These are phyloP conservation scores for Nemoura dubitans DNA, from an alignment of 2,888 invertebrate species.

Conservation along the genomic window DNA sequence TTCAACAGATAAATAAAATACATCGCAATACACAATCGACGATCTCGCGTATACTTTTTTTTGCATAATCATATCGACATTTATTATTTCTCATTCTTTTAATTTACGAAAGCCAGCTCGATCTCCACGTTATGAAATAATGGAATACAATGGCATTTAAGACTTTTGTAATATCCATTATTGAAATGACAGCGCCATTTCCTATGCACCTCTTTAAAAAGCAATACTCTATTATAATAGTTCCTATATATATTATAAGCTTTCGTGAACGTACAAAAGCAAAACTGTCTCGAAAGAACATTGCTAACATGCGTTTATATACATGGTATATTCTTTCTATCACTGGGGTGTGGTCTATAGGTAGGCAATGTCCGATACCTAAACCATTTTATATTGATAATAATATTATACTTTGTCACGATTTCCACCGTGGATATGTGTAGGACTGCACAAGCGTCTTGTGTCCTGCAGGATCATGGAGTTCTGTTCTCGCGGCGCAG, in stretches of 20 bases:
- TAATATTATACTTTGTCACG: neutral
- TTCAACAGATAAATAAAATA: neutral
- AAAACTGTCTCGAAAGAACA: neutral
- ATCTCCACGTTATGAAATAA: neutral
- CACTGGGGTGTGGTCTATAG: no score
- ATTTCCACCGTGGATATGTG: neutral
- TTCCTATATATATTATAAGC: neutral
- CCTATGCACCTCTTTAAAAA: neutral
- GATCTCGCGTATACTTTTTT: neutral
- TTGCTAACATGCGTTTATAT: neutral
- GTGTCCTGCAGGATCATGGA: neutral
- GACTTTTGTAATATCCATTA: neutral
- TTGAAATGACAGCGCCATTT: neutral
- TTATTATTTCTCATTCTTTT: neutral
- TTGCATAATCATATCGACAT: neutral
- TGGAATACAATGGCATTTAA: neutral
- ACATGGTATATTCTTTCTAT: neutral
- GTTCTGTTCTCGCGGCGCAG: neutral
- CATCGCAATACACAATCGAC: neutral
- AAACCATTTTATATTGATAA: slow-evolving; percentile 7
- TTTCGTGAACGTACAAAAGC: neutral
- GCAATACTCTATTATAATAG: neutral
- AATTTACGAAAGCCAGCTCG: neutral
- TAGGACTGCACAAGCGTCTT: neutral
- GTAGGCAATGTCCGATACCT: neutral